Percentiles rank a stretch among this genome's conserved stretches.
Evolutionary conservation across 2,797 vertebrate species (phyloP).

Genomic region (Tadarida brasiliensis): DNA sequence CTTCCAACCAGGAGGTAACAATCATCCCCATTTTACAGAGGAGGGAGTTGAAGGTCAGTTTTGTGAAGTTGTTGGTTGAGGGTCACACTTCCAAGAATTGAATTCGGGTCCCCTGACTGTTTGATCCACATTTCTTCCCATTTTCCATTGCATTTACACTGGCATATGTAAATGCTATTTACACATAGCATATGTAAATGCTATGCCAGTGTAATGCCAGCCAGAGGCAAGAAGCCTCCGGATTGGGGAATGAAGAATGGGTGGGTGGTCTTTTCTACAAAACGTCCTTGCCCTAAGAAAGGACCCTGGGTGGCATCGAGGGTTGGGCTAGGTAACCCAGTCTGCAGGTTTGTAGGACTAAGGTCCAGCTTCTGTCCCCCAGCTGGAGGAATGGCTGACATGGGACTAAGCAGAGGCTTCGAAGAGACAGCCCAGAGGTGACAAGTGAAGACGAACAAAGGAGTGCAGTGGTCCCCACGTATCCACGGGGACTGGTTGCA

Average conservation of each 20-base stretch:
- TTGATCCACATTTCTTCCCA: neutral
- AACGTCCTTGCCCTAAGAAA: neutral
- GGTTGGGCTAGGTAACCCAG: neutral
- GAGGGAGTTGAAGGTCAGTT: neutral
- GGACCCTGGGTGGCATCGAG: neutral
- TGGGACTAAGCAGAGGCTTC: neutral
- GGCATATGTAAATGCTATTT: no score
- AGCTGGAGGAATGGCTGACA: neutral
- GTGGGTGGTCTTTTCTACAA: neutral
- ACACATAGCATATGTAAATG: no score
- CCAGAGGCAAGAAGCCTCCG: neutral
- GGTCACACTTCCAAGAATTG: conserved; percentile 3
- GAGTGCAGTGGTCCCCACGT: neutral
- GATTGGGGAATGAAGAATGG: neutral
- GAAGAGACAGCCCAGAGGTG: neutral
- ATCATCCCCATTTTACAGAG: conserved; percentile 2
- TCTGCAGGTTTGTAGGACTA: neutral
- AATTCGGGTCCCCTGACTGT: neutral
- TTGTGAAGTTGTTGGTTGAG: conserved; percentile 22
- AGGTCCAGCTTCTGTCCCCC: neutral
- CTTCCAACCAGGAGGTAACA: conserved; percentile 11
- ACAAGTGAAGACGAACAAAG: neutral
- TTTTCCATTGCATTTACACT: neutral
- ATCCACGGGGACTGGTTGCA: neutral
- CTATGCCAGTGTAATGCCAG: neutral